phyloP scores from a whole-genome alignment of 2,888 invertebrate genomes.

The Epinotia ramella region DNA sequence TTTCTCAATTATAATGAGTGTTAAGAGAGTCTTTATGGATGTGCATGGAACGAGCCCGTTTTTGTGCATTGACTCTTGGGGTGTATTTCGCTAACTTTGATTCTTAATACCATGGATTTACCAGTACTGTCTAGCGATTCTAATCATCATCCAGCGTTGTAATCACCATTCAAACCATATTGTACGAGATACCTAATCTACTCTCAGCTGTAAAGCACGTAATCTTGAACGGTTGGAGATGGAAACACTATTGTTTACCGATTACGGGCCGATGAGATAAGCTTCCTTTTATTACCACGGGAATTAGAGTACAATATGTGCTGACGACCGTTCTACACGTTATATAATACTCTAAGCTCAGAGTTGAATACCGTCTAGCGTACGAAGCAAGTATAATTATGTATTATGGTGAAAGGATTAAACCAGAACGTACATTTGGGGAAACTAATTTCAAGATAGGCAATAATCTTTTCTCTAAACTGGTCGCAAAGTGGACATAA shows the following conservation, averaged over 20 bases:
- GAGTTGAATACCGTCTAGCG: background rate
- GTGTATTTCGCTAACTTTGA: background rate
- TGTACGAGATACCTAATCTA: background rate
- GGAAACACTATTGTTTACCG: slow-evolving; percentile 30
- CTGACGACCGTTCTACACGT: background rate
- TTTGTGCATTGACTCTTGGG: background rate
- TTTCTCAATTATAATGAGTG: no score
- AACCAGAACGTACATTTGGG: background rate
- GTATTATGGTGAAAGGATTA: background rate
- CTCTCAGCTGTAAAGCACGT: slow-evolving; percentile 6
- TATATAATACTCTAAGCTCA: slow-evolving; percentile 12
- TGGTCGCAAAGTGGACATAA: no score
- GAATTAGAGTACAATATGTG: slow-evolving; percentile 6
- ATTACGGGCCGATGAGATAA: slow-evolving; percentile 23
- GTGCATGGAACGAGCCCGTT: no score
- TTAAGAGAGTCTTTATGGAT: no score
- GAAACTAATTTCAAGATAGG: background rate
- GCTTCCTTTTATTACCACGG: slow-evolving; percentile 23
- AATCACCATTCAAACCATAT: background rate
- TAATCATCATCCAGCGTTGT: background rate
- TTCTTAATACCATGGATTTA: background rate
- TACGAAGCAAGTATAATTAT: background rate
- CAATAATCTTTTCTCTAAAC: background rate
- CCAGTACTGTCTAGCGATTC: background rate
- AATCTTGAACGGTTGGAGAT: slow-evolving; percentile 13